These are phyloP conservation scores for Oikopleura vanhoeffeni DNA, from an alignment of 23 tunicate species.

Conservation along the genomic window DNA sequence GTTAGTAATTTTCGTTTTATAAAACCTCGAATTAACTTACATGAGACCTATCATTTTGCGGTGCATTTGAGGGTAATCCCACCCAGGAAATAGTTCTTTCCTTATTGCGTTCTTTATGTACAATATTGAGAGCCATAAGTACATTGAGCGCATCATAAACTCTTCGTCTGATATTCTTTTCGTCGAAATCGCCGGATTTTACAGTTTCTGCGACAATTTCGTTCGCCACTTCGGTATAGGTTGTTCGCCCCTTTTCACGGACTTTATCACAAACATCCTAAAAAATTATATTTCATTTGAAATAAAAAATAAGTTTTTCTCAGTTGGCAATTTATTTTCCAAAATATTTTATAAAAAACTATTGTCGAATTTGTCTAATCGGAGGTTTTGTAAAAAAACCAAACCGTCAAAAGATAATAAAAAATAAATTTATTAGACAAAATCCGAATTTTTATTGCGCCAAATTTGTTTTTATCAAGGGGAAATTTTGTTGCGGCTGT, in stretches of 20 bases:
- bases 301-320: neutral
- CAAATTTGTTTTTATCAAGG: no score
- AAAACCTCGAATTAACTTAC: slow-evolving; percentile 20
- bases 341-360: no score
- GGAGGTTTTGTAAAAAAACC: no score
- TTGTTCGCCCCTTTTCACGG: slow-evolving; percentile 68
- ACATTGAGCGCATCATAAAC: slow-evolving; percentile 97
- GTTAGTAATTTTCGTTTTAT: no score
- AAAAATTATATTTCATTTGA: neutral
- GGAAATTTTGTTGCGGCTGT: no score
- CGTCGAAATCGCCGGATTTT: slow-evolving; percentile 16
- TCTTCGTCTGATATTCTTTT: slow-evolving; percentile 76
- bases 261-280: slow-evolving; percentile 81
- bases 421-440: no score
- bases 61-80: slow-evolving; percentile 80
- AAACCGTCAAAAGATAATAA: no score
- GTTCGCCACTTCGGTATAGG: slow-evolving; percentile 95
- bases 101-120: slow-evolving; percentile 88
- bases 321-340: neutral
- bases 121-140: slow-evolving; percentile 94
- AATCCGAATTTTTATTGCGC: no score
- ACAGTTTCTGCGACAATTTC: slow-evolving; percentile 56
- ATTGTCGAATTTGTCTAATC: no score
- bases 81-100: slow-evolving; percentile 56
- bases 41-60: slow-evolving; percentile 63